Conservation (phyloP, 2,113 vertebrate genomes). For the Pseudopipra pipra region DNA sequence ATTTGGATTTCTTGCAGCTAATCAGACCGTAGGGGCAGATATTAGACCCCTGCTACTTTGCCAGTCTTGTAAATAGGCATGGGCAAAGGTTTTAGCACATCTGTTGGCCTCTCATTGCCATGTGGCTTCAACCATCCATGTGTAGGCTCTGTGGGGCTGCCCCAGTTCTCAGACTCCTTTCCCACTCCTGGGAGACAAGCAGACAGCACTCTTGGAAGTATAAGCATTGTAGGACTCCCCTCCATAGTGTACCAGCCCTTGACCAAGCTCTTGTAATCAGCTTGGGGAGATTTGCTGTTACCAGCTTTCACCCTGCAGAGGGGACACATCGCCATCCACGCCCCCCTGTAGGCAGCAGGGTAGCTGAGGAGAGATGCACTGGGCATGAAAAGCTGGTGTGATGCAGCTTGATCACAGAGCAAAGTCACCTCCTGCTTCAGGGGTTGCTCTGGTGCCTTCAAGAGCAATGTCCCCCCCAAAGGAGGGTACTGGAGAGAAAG, state of each 20-base stretch:
- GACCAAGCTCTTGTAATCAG: background rate
- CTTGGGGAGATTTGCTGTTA: background rate
- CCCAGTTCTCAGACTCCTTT: background rate
- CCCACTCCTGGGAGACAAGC: background rate
- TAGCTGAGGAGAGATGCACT: background rate
- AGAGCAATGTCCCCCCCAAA: background rate
- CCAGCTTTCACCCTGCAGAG: background rate
- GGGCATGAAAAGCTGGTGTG: accelerated
- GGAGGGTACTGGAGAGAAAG: background rate
- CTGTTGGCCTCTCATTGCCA: background rate
- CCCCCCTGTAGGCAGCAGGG: background rate
- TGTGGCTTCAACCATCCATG: background rate
- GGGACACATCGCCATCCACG: background rate
- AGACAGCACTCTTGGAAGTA: background rate
- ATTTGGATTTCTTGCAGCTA: background rate
- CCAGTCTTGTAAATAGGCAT: background rate
- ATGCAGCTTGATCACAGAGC: background rate
- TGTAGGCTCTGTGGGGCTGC: background rate
- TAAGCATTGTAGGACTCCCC: background rate
- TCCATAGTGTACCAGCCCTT: accelerated
- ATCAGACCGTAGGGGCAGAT: background rate
- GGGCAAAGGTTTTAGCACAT: background rate
- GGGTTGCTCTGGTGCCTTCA: background rate
- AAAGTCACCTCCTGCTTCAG: background rate
- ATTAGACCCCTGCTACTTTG: background rate